Percentiles rank a stretch among this genome's conserved stretches.
phyloP scores from a whole-genome alignment of 2,888 invertebrate species.

The Poecilus cupreus region DNA sequence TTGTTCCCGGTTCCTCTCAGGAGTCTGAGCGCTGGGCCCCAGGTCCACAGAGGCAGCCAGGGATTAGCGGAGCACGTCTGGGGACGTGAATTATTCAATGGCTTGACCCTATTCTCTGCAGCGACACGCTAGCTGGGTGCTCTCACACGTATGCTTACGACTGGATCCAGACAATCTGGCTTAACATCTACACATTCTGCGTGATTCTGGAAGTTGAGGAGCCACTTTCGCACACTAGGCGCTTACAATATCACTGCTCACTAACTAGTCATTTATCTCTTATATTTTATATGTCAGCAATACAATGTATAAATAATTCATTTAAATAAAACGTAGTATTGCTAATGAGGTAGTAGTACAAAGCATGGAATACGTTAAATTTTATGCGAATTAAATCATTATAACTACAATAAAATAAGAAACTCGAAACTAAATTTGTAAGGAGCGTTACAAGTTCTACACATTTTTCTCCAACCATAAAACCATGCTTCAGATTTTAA shows the following conservation, averaged over 20 bases:
- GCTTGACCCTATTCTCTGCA: conserved; percentile 56
- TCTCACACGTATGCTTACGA: background rate
- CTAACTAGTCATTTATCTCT: too few relatives aligned
- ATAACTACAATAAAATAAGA: conserved; percentile 13
- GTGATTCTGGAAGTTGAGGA: too few relatives aligned
- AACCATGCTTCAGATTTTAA: conserved; percentile 39
- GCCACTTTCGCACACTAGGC: too few relatives aligned
- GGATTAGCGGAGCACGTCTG: background rate
- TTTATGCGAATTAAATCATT: conserved; percentile 24
- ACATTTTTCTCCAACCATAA: background rate
- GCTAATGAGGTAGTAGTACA: too few relatives aligned
- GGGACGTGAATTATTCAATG: conserved; percentile 54
- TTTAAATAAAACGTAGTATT: too few relatives aligned
- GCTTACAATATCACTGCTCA: too few relatives aligned
- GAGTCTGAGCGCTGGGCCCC: background rate
- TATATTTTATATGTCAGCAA: too few relatives aligned
- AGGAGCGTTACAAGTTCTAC: conserved; percentile 22
- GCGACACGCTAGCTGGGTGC: background rate
- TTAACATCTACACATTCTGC: too few relatives aligned
- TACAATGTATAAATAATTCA: too few relatives aligned
- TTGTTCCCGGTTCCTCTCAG: background rate
- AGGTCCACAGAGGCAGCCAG: background rate
- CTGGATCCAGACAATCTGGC: too few relatives aligned
- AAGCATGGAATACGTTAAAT: background rate
- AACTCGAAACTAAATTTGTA: conserved; percentile 25